Evolutionary conservation across 2,888 invertebrate genomes (phyloP).

Genomic region (Creontiades dilutus): DNA sequence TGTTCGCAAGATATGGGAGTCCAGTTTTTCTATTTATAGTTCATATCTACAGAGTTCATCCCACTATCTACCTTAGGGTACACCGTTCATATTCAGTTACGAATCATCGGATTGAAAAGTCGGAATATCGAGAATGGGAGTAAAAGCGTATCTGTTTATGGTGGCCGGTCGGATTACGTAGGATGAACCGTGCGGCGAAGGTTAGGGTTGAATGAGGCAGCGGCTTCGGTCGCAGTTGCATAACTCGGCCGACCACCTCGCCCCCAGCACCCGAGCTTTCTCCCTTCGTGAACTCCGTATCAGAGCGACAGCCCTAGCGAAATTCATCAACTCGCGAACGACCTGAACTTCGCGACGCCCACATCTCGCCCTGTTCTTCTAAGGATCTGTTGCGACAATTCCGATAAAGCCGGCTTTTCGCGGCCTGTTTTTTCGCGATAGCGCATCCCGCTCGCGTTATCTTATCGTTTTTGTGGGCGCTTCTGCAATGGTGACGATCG

Average conservation of each 20-base stretch:
- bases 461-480: slow-evolving; percentile 3
- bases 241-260: neutral
- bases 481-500: neutral
- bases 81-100: no score
- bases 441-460: neutral
- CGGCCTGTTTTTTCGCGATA: neutral
- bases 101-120: no score
- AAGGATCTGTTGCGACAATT: neutral
- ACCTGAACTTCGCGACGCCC: neutral
- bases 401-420: neutral
- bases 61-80: no score
- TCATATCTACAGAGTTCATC: no score
- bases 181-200: slow-evolving; percentile 44
- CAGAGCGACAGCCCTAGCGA: neutral
- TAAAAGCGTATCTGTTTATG: neutral
- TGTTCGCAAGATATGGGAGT: no score
- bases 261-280: neutral
- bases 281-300: neutral
- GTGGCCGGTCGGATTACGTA: slow-evolving; percentile 26
- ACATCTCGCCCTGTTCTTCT: neutral
- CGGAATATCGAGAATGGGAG: neutral
- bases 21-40: no score
- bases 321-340: neutral
- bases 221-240: neutral
- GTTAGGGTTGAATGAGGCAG: slow-evolving; percentile 17